A percentile compares a stretch with the other conserved stretches of the same genome.
Evolutionary conservation across 2,797 vertebrate species (phyloP).

Genomic region (Pseudomugil tenellus): DNA sequence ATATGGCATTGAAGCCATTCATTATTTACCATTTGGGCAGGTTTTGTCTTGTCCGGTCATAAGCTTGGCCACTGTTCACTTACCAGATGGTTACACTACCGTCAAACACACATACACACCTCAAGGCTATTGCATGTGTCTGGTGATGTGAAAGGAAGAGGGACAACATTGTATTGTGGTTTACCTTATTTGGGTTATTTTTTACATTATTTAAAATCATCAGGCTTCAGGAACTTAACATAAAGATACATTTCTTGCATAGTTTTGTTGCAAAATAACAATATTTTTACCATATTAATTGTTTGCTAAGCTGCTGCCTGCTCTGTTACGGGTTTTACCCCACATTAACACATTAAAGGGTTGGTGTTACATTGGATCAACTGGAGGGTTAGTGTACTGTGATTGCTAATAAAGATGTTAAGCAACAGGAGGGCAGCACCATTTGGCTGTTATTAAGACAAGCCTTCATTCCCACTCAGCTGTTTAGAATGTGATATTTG

Average conservation of each 20-base stretch:
- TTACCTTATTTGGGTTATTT: background rate
- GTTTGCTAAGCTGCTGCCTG: background rate
- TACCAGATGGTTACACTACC: slow-evolving; percentile 52
- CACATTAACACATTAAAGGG: no score
- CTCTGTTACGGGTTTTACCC: background rate
- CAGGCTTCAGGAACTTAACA: background rate
- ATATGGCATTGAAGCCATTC: slow-evolving; percentile 50
- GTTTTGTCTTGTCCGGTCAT: slow-evolving; percentile 24
- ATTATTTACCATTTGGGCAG: slow-evolving; percentile 59
- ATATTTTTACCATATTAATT: background rate
- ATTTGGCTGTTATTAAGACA: no score
- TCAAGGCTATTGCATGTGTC: slow-evolving; percentile 1
- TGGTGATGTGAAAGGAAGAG: slow-evolving; percentile 26
- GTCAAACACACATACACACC: slow-evolving; percentile 8
- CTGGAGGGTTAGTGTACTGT: background rate
- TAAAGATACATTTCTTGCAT: background rate
- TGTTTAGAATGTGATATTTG: no score
- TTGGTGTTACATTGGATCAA: background rate
- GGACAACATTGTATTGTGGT: slow-evolving; percentile 3
- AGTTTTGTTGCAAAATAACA: background rate
- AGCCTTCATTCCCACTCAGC: no score
- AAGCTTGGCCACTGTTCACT: slow-evolving; percentile 33
- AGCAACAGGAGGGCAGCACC: background rate
- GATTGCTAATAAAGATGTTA: background rate
- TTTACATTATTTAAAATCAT: background rate